These are phyloP conservation scores for Epicampocera succincta DNA, from an alignment of 2,888 invertebrate species.

Conservation along the genomic window DNA sequence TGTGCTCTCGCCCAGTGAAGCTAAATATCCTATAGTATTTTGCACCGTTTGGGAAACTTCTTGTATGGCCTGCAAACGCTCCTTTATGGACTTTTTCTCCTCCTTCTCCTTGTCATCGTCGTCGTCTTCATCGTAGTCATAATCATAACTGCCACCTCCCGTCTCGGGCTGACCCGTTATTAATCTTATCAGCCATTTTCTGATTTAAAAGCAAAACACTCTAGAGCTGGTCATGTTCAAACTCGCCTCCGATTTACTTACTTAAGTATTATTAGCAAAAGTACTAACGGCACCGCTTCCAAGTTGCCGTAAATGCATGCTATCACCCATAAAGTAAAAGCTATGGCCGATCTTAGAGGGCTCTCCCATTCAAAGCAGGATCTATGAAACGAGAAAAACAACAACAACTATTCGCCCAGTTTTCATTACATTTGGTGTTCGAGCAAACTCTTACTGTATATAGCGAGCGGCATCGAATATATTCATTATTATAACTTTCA, in stretches of 20 bases:
- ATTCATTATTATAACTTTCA: slow-evolving; percentile 94
- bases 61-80: slow-evolving; percentile 96
- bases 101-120: slow-evolving; percentile 96
- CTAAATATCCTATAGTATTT: slow-evolving; percentile 96
- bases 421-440: background rate
- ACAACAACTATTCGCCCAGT: no score
- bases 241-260: slow-evolving; percentile 78
- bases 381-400: slow-evolving; percentile 81
- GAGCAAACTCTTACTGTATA: slow-evolving; percentile 93
- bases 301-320: slow-evolving; percentile 97
- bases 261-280: slow-evolving; percentile 90
- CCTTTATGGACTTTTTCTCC: slow-evolving; percentile 97
- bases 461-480: slow-evolving; percentile 95
- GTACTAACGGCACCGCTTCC: slow-evolving; percentile 94
- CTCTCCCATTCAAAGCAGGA: slow-evolving; percentile 99
- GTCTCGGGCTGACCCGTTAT: slow-evolving; percentile 79
- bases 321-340: slow-evolving; percentile 92
- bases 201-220: slow-evolving; percentile 58
- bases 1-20: slow-evolving; percentile 95
- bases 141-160: slow-evolving; percentile 82
- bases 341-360: slow-evolving; percentile 90
- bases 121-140: slow-evolving; percentile 90
- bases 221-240: background rate
- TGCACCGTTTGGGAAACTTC: slow-evolving; percentile 98
- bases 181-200: slow-evolving; percentile 81